Evolutionary conservation across 2,888 invertebrate genomes (phyloP), one percentile per base, ranked within the genome.

Genomic region (Gastracanthus pulcherrimus): DNA sequence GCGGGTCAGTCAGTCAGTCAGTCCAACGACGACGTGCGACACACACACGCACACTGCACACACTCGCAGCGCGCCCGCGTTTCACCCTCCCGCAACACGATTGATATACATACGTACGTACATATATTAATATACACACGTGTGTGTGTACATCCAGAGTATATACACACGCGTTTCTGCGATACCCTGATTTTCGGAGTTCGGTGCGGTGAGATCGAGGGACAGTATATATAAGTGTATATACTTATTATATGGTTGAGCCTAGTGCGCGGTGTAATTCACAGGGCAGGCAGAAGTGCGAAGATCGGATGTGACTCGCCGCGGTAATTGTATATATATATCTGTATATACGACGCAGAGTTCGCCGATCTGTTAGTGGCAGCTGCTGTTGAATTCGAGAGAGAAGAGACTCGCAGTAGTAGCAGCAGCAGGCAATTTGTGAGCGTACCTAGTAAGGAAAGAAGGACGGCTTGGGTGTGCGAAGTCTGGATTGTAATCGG

Each of bases 11-110:
- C n/a, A n/a, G n/a, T n/a, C n/a, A n/a, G 76, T 69, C 80, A 84
- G 85, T 83, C 84, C 86, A 85, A 84, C 84, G 84, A 85, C 86
- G 86, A 82, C 72, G 79, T 83, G 83, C 84, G 86, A 76, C 84
- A 84, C 74, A 34, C 62, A 41, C 60, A n/a, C n/a, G n/a, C n/a
- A n/a, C n/a, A n/a, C n/a, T n/a, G n/a, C n/a, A n/a, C n/a, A n/a
- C n/a, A 45, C 26, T 45, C 62, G 23, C 23, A 29, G 29, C 45
- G 36, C 34, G 31, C 16, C 67, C 36, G 6, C 36, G 11, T 34
- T 36, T 13, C 31, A 19, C 60, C 4, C 29, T 16, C 60, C 5
- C 29, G 51, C 58, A 13, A 7, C 13, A 19, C n/a, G n/a, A n/a
- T 41, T n/a, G 19, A 69, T 29, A 29, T 7, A n/a, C 31, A 7